Evolutionary conservation across 2,888 invertebrate species (phyloP), one percentile per base, ranked within the genome.

Genomic region (Cheilosia grossa): DNA sequence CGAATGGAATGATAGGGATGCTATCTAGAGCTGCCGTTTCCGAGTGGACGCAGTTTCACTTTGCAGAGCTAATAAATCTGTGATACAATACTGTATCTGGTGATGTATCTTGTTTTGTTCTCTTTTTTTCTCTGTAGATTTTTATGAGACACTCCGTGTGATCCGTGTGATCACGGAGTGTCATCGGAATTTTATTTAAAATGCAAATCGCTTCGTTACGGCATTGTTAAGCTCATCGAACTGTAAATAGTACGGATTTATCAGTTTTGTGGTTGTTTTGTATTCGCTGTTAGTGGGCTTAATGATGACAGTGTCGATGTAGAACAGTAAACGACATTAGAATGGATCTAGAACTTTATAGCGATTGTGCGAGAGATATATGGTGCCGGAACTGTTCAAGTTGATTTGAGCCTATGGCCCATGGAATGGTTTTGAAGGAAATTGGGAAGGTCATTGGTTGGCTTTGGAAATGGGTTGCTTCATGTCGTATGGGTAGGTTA

Each of bases 221-320:
- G 40, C 53, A 56, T 69, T 69, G 61, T 63, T 61, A 53, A 44
- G 66, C 67, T 17, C 21, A 24, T 70, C 61, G 7, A 78, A 78
- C 77, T 69, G 77, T 78, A 70, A 69, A 69, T 54, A 27, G 63
- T 54, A 61, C 69, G 59, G 61, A 63, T 69, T 69, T 69, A 61
- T 69, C 61, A 61, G 63, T 63, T 69, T 69, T 63, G 44, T 61
- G 37, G 10, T 42, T 67, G 49, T 67, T 66, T 75, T 51, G 51
- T 67, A 49, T 66, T 59, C 21, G 58, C n/a, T 51, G 27, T 47
- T 37, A 44, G 10, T 70, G 13, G 49, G 24, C 24, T 64, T 59
- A 59, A 75, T 67, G 67, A 59, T 44, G 51, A 42, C 21, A 27
- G 49, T 51, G 51, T 59, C n/a, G 33, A 67, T 75, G 40, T 53